These are phyloP conservation scores for Sander lucioperca DNA, from an alignment of 2,113 vertebrate species.

Conservation along the genomic window DNA sequence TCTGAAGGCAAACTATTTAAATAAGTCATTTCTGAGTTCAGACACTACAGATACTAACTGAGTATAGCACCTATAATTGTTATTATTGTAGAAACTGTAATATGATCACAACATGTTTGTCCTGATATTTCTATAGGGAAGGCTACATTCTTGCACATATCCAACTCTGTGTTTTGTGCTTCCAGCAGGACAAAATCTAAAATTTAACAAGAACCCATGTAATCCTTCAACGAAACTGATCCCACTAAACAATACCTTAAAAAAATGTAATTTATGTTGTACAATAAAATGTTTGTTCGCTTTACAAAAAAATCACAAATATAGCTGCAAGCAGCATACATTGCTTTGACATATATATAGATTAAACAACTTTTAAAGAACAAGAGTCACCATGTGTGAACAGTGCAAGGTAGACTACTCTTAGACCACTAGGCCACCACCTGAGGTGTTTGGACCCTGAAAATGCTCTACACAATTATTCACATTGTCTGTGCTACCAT, in stretches of 20 bases:
- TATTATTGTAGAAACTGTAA: background rate
- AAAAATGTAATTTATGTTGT: background rate
- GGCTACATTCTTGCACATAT: background rate
- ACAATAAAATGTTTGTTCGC: background rate
- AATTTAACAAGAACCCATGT: background rate
- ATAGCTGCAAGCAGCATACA: background rate
- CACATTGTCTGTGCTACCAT: background rate
- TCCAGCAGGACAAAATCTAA: too few species aligned
- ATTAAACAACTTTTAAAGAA: too few species aligned
- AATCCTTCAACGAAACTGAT: background rate
- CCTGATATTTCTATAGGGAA: background rate
- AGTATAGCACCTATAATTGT: background rate
- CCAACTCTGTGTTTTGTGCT: background rate
- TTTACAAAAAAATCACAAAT: background rate
- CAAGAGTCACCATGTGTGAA: too few species aligned
- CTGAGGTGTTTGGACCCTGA: background rate
- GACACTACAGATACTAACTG: background rate
- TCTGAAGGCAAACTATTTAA: conserved; percentile 1
- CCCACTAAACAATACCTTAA: background rate
- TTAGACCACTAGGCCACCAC: background rate
- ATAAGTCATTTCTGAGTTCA: background rate
- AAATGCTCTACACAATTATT: background rate
- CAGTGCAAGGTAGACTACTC: too few species aligned
- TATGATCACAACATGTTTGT: background rate
- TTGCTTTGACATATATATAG: background rate